Percentiles rank a stretch among this genome's conserved stretches.
Conservation (phyloP, 2,888 invertebrate species). For the Tenthredo mesomela region DNA sequence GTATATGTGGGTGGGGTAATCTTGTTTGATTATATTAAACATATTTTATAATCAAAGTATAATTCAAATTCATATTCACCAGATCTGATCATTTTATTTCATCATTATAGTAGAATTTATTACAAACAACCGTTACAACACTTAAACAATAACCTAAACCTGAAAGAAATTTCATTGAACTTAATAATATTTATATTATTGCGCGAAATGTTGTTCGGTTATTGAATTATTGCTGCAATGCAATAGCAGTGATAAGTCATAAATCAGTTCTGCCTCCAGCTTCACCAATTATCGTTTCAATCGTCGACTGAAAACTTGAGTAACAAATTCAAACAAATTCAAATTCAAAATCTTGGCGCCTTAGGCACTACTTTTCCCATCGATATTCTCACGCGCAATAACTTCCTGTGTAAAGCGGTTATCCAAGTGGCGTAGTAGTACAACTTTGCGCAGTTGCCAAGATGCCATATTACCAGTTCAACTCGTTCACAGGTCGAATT, state of each 20-base stretch:
- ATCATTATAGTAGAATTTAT: no score
- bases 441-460: constrained; percentile 41
- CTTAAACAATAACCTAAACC: not conserved
- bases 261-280: not conserved
- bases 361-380: constrained; percentile 8
- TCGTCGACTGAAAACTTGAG: not conserved
- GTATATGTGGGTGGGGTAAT: no score
- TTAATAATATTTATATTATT: not conserved
- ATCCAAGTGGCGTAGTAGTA: constrained; percentile 30
- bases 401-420: not conserved
- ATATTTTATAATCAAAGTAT: no score
- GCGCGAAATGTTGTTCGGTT: not conserved
- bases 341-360: constrained; percentile 7
- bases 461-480: constrained; percentile 65
- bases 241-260: not conserved
- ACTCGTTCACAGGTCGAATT: constrained; percentile 62
- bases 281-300: not conserved
- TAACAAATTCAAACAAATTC: not conserved
- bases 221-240: not conserved
- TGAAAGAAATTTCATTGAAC: not conserved
- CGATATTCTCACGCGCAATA: not conserved
- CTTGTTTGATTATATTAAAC: no score
- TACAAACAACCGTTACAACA: not conserved
- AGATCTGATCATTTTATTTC: no score
- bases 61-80: no score